Evolutionary conservation across 2,888 invertebrate species (phyloP).

Genomic region (Girardia tigrina): DNA sequence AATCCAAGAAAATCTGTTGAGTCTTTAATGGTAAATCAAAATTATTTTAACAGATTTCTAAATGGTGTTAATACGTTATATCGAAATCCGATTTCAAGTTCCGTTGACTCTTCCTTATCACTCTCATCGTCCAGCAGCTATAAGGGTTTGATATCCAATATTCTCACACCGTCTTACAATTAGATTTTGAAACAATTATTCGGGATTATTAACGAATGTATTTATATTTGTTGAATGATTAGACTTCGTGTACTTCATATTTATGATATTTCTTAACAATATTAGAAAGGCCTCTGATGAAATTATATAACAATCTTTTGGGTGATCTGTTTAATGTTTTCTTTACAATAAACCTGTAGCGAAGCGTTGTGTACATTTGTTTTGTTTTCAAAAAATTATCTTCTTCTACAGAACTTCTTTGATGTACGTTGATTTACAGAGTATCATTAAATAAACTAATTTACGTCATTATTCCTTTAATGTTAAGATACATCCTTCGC

Average conservation of each 20-base stretch:
- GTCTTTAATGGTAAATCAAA: not conserved
- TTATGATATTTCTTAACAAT: no score
- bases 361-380: not conserved
- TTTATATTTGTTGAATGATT: not conserved
- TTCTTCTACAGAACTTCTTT: no score
- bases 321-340: not conserved
- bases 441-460: no score
- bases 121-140: not conserved
- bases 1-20: not conserved
- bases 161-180: slow-evolving; percentile 11
- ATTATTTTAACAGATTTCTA: not conserved
- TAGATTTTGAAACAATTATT: not conserved
- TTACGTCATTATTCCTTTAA: no score
- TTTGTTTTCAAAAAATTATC: no score
- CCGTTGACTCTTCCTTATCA: not conserved
- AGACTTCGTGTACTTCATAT: not conserved
- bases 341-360: not conserved
- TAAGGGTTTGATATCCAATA: not conserved
- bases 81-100: not conserved
- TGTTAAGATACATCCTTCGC: no score
- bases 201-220: not conserved
- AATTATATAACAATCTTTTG: no score
- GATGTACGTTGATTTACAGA: no score
- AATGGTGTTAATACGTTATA: not conserved
- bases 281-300: no score